These are phyloP conservation scores for Macroglossus sobrinus DNA, from an alignment of 2,113 vertebrate genomes.

Conservation along the genomic window DNA sequence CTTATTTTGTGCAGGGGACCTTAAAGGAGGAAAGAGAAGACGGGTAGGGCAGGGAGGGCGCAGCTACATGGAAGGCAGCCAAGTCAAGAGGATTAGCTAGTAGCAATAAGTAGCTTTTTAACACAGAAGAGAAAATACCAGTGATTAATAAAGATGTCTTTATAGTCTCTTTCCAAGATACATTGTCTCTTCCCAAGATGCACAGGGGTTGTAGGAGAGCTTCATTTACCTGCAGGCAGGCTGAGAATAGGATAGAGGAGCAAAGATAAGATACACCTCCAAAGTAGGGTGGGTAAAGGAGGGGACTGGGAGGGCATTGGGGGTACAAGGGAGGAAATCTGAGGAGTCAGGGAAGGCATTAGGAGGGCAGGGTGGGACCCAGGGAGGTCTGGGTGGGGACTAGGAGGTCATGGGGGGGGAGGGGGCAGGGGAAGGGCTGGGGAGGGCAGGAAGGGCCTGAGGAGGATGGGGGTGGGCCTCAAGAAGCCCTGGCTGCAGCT, in stretches of 20 bases:
- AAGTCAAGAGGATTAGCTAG: not conserved
- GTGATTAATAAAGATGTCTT: not conserved
- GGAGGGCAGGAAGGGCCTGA: no score
- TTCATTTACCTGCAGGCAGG: not conserved
- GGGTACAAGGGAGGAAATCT: not conserved
- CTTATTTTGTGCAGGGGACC: not conserved
- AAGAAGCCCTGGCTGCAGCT: not conserved
- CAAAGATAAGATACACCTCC: not conserved
- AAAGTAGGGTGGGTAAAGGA: not conserved
- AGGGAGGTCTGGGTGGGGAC: not conserved
- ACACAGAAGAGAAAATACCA: not conserved
- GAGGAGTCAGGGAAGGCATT: no score
- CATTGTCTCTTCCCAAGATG: not conserved
- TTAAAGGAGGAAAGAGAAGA: not conserved
- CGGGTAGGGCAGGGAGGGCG: not conserved
- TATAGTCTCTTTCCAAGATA: constrained; percentile 3
- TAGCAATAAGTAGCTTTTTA: not conserved
- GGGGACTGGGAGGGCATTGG: no score
- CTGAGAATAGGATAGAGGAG: not conserved
- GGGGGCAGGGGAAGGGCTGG: not conserved
- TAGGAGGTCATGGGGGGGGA: not conserved
- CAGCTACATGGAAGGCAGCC: not conserved
- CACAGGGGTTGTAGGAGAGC: not conserved
- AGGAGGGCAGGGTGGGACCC: not conserved
- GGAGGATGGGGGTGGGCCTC: not conserved